Conservation (phyloP, 1,140 invertebrate genomes). For the Ostrea denselamellosa region DNA sequence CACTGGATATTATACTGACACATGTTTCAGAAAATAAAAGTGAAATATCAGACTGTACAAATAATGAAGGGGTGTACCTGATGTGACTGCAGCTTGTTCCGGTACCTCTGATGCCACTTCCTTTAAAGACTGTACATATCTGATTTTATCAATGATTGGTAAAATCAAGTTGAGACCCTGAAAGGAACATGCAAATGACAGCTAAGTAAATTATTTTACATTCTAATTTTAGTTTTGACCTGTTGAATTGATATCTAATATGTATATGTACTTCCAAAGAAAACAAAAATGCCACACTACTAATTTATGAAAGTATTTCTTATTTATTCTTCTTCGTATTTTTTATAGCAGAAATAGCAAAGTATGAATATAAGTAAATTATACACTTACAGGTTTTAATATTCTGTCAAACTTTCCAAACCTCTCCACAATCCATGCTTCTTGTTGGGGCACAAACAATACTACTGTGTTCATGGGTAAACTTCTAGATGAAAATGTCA, state of each 20-base stretch:
- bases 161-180: slow-evolving; percentile 94
- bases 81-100: slow-evolving; percentile 98
- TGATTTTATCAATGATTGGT: slow-evolving; percentile 95
- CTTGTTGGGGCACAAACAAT: slow-evolving; percentile 99
- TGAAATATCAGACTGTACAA: no score
- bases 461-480: slow-evolving; percentile 20
- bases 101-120: slow-evolving; percentile 99
- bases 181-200: slow-evolving; percentile 51
- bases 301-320: no score
- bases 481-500: background rate
- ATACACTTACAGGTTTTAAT: slow-evolving; percentile 86
- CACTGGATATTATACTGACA: no score
- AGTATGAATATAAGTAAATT: no score
- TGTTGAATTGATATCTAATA: no score
- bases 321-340: no score
- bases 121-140: slow-evolving; percentile 99
- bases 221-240: no score
- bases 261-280: background rate
- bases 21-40: no score
- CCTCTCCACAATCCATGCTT: slow-evolving; percentile 98
- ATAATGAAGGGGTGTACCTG: slow-evolving; percentile 80
- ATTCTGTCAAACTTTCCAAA: slow-evolving; percentile 98
- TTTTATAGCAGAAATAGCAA: background rate
- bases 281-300: no score
- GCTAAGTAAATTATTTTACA: no score